Evolutionary conservation across 2,113 vertebrate genomes (phyloP), one percentile per base, ranked within the genome.

Genomic region (Atherinomorus stipes): DNA sequence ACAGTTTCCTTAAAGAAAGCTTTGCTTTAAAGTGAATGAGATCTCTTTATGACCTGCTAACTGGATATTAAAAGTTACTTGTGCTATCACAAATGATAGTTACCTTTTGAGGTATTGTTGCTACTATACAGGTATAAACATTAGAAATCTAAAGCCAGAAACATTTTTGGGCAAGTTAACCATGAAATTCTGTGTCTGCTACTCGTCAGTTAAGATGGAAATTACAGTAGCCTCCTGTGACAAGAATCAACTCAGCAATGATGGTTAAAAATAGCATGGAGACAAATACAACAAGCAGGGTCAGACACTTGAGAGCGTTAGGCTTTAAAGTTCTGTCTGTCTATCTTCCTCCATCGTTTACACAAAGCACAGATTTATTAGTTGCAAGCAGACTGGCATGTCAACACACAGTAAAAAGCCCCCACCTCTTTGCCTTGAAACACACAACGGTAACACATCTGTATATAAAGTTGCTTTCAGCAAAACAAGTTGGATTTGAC

Each of bases 371-470:
- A 57, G 49, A 62, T 52, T 73, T 26, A 64, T 60, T 31, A 56
- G 42, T 61, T 58, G 66, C 64, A 77, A 74, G 31, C 68, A 78
- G 78, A 75, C 76, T 80, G 74, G 81, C 61, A 83, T 79, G 81
- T 90, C 85, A 86, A 74, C 70, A 73, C 66, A 31, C 38, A 47
- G 65, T 37, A 71, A 73, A 70, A 57, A 34, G 71, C 71, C 12
- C 72, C 63, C 42, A 22, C 57, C 38, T 45, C 47, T 85, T 77
- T 81, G 67, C 77, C 72, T 80, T 65, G 78, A 73, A 85, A 85
- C 78, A 64, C 81, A 64, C 60, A 25, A 63, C 76, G 51, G 72
- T 85, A 81, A 71, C 85, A 85, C 62, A 69, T 75, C 23, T 13
- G n/a, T n/a, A n/a, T n/a, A n/a, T n/a, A n/a, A n/a, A n/a, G n/a